Evolutionary conservation across 1,140 invertebrate genomes (phyloP).

Genomic region (Heliconius hermathena): DNA sequence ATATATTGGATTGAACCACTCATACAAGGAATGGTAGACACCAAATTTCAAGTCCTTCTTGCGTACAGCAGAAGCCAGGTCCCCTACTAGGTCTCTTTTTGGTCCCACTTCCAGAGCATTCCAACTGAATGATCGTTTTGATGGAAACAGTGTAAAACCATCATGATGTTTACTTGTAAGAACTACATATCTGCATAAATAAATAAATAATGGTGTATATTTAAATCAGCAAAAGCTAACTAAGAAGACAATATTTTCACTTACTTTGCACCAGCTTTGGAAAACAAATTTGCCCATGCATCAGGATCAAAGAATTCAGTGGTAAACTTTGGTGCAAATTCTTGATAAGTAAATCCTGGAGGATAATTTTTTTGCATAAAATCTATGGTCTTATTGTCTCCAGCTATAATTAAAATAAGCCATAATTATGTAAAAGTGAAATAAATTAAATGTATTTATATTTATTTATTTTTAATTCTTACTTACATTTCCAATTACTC

Average conservation of each 20-base stretch:
- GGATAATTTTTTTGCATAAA: slow-evolving; percentile 91
- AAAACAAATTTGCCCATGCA: slow-evolving; percentile 89
- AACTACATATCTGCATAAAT: slow-evolving; percentile 88
- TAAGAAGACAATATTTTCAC: slow-evolving; percentile 33
- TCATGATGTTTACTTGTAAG: slow-evolving; percentile 97
- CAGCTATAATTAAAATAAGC: slow-evolving; percentile 42
- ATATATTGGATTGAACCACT: slow-evolving; percentile 96
- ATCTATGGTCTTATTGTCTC: slow-evolving; percentile 55
- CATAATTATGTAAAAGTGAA: not conserved
- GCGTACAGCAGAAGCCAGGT: slow-evolving; percentile 88
- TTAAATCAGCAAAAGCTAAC: not conserved
- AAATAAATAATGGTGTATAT: not conserved
- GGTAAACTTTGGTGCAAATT: slow-evolving; percentile 91
- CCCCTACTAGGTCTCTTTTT: slow-evolving; percentile 90
- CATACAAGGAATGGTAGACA: slow-evolving; percentile 94
- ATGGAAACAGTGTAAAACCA: slow-evolving; percentile 95
- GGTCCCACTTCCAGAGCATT: slow-evolving; percentile 94
- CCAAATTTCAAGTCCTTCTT: slow-evolving; percentile 89
- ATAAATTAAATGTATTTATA: slow-evolving; percentile 17
- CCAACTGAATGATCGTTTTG: slow-evolving; percentile 93
- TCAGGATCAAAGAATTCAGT: slow-evolving; percentile 91
- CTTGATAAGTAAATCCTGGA: slow-evolving; percentile 92
- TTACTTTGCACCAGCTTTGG: slow-evolving; percentile 90
- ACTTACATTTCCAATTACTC: slow-evolving; percentile 87
- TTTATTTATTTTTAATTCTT: not conserved